Percentiles rank a stretch among this genome's conserved stretches.
These are phyloP conservation scores for Apotomis betuletana DNA, from an alignment of 2,888 invertebrate species.

Conservation along the genomic window DNA sequence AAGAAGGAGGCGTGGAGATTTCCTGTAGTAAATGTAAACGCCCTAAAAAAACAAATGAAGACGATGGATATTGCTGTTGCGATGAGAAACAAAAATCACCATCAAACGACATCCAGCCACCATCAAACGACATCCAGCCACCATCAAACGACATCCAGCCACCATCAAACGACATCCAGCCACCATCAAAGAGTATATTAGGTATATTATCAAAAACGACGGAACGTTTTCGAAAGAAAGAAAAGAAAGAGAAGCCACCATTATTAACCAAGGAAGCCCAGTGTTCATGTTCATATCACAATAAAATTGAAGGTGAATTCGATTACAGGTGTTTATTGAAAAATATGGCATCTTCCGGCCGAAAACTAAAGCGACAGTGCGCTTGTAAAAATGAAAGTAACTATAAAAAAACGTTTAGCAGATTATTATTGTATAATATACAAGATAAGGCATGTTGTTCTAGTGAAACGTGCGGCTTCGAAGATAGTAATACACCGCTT, in stretches of 20 bases:
- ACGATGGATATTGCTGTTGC: neutral
- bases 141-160: too few species aligned
- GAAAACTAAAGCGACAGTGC: neutral
- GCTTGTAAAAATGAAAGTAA: neutral
- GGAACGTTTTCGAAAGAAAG: neutral
- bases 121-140: too few species aligned
- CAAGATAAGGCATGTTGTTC: neutral
- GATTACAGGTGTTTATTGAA: neutral
- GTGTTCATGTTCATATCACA: neutral
- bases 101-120: neutral
- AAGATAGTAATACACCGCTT: neutral
- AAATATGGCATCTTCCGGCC: neutral
- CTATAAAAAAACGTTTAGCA: neutral
- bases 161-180: neutral
- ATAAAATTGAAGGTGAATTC: neutral
- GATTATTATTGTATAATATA: slow-evolving; percentile 21
- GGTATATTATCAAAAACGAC: neutral
- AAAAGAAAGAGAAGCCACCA: neutral
- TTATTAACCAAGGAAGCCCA: neutral
- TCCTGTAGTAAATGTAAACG: neutral
- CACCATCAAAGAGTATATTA: neutral
- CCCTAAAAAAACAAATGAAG: neutral
- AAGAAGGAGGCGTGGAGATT: neutral
- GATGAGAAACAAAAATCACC: neutral
- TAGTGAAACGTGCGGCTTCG: neutral